phyloP scores from a whole-genome alignment of 2,888 invertebrate species.

The Quadriops clusia region DNA sequence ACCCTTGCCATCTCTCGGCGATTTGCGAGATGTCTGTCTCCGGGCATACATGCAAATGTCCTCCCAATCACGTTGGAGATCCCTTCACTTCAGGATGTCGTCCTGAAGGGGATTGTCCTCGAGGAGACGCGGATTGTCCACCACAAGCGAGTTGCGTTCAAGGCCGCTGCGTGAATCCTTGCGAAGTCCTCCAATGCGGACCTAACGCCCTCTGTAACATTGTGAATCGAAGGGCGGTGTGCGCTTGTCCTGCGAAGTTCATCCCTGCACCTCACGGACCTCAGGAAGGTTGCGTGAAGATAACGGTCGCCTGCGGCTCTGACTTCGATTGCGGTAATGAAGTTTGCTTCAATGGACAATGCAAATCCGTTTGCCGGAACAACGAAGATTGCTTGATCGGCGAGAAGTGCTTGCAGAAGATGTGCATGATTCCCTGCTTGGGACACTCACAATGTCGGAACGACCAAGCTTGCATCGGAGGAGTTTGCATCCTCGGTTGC shows the following conservation, averaged over 20 bases:
- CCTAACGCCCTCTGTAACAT: slow-evolving; percentile 70
- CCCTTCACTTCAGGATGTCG: slow-evolving; percentile 63
- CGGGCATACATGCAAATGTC: slow-evolving; percentile 69
- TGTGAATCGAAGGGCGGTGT: slow-evolving; percentile 63
- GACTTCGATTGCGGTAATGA: slow-evolving; percentile 71
- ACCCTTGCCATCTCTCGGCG: slow-evolving; percentile 72
- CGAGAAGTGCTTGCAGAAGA: slow-evolving; percentile 65
- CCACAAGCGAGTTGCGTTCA: slow-evolving; percentile 57
- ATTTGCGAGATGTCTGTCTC: slow-evolving; percentile 58
- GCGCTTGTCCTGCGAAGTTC: slow-evolving; percentile 67
- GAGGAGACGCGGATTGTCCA: slow-evolving; percentile 65
- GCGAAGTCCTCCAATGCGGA: slow-evolving; percentile 64
- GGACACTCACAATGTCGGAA: slow-evolving; percentile 70
- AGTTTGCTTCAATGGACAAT: slow-evolving; percentile 71
- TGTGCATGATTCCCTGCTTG: slow-evolving; percentile 68
- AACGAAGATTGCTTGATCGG: slow-evolving; percentile 66
- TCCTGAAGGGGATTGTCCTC: slow-evolving; percentile 62
- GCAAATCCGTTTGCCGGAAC: slow-evolving; percentile 68
- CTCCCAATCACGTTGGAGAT: slow-evolving; percentile 64
- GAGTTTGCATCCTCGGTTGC: slow-evolving; percentile 73
- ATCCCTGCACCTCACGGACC: slow-evolving; percentile 51
- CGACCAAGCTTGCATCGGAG: slow-evolving; percentile 69
- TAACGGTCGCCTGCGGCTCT: slow-evolving; percentile 49
- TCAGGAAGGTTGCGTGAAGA: slow-evolving; percentile 61
- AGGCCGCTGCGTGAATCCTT: slow-evolving; percentile 67